Evolutionary conservation across 2,113 vertebrate genomes (phyloP).

Genomic region (Argyrosomus japonicus): DNA sequence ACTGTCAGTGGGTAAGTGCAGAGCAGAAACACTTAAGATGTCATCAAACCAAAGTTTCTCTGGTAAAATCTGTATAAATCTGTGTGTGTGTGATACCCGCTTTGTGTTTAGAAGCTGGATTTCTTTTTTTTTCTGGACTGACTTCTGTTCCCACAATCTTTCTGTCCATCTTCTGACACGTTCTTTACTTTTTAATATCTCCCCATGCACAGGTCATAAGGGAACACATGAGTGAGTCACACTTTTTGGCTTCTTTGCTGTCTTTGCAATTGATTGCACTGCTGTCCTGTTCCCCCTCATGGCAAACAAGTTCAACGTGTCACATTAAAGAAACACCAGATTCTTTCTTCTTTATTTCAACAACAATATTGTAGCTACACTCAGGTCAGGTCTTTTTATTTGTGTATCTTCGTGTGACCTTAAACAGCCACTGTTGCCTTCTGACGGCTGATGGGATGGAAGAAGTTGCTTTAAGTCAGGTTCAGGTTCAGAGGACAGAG

Average conservation of each 20-base stretch:
- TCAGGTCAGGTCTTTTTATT: background rate
- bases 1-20: too few relatives aligned
- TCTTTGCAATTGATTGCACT: constrained; percentile 9
- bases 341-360: background rate
- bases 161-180: background rate
- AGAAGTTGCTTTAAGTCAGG: background rate
- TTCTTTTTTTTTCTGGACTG: background rate
- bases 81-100: background rate
- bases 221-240: constrained; percentile 26
- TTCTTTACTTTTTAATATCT: constrained; percentile 1
- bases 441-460: background rate
- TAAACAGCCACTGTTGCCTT: background rate
- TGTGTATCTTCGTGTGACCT: background rate
- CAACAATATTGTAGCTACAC: background rate
- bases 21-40: too few relatives aligned
- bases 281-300: constrained; percentile 9
- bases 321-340: background rate
- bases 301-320: background rate
- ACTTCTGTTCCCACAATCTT: constrained; percentile 10
- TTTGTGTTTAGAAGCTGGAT: background rate
- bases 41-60: background rate
- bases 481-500: background rate
- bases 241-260: constrained; percentile 9
- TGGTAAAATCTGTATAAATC: background rate
- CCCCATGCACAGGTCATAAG: background rate